Conservation (phyloP, 2,888 invertebrate genomes). For the Oxyteleia sp. region DNA sequence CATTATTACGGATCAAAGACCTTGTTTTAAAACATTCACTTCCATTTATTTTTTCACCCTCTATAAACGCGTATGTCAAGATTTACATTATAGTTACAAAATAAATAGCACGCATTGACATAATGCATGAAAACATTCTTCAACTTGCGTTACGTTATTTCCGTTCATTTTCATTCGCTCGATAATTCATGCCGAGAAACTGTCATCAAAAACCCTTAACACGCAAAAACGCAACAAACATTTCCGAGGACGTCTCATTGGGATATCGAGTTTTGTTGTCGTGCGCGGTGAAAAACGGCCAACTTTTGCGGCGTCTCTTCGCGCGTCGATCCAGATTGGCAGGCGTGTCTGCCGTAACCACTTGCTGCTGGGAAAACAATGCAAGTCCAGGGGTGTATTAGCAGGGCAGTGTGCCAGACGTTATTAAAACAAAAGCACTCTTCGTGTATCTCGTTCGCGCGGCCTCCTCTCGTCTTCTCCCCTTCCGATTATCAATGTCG, state of each 20-base stretch:
- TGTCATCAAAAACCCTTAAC: constrained; percentile 21
- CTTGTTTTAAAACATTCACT: too few relatives aligned
- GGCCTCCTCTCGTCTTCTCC: too few relatives aligned
- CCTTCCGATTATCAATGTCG: constrained; percentile 56
- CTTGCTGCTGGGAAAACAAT: constrained; percentile 70
- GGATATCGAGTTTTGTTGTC: constrained; percentile 36
- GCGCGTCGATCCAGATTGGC: constrained; percentile 58
- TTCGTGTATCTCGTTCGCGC: constrained; percentile 42
- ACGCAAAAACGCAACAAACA: constrained; percentile 34
- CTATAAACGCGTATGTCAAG: too few relatives aligned
- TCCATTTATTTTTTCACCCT: too few relatives aligned
- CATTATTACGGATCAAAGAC: too few relatives aligned
- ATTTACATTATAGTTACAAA: neutral
- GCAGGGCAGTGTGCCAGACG: constrained; percentile 86
- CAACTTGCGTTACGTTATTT: neutral
- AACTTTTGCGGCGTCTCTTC: constrained; percentile 49
- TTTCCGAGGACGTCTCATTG: constrained; percentile 42
- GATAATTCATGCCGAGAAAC: constrained; percentile 9
- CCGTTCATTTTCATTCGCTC: neutral
- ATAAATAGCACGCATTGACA: too few relatives aligned
- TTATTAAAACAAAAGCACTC: constrained; percentile 84
- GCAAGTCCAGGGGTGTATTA: constrained; percentile 79
- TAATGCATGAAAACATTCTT: neutral
- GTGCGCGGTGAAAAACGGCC: constrained; percentile 39
- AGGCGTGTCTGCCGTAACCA: constrained; percentile 62